Evolutionary conservation across 2,113 vertebrate species (phyloP).

Genomic region (Shinisaurus crocodilurus): DNA sequence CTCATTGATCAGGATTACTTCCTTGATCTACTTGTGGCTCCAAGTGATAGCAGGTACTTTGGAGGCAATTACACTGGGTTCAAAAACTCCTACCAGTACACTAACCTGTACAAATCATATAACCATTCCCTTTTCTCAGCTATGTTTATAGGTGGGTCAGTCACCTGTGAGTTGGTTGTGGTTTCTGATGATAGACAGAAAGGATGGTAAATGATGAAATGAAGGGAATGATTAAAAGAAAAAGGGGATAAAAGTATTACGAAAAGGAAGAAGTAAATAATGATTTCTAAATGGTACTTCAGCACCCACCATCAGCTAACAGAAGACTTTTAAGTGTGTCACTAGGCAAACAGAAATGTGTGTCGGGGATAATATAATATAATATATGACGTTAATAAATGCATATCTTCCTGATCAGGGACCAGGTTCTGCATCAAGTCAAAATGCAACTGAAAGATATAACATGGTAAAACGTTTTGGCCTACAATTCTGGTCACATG

Average conservation of each 20-base stretch:
- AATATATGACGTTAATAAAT: neutral
- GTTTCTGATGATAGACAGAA: rapidly evolving
- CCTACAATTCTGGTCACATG: neutral
- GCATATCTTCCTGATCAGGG: neutral
- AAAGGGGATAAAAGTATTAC: neutral
- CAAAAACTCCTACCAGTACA: rapidly evolving
- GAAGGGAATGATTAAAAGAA: neutral
- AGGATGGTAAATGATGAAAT: constrained; percentile 1
- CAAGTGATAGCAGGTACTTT: neutral
- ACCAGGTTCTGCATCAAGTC: neutral
- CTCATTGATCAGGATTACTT: neutral
- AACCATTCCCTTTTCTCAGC: neutral
- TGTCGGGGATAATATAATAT: constrained; percentile 4
- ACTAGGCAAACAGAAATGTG: neutral
- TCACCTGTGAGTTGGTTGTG: neutral
- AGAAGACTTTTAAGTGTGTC: neutral
- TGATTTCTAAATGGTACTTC: neutral
- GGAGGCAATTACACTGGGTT: neutral
- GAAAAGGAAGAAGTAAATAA: neutral
- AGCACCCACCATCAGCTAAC: neutral
- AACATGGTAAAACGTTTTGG: neutral
- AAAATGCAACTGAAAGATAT: neutral
- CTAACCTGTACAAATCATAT: rapidly evolving
- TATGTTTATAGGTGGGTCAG: neutral
- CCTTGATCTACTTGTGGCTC: neutral